Evolutionary conservation across 2,888 invertebrate genomes (phyloP), one percentile per base, ranked within the genome.

Genomic region (Hartigia nigra): DNA sequence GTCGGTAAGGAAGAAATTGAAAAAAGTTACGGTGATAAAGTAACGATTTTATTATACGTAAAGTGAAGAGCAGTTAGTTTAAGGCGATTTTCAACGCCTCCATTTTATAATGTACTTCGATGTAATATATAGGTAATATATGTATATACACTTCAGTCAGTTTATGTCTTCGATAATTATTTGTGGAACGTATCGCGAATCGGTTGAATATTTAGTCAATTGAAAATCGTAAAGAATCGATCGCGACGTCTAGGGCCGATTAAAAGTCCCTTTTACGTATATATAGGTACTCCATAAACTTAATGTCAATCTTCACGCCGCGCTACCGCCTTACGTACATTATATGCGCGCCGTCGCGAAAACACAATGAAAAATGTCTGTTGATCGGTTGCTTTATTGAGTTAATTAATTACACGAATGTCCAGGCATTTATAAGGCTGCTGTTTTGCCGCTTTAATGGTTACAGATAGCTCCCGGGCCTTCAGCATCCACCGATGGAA

Each of bases 281-380:
- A 2, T 55, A 23, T 55, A 9, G 23, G 23, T 9, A 23, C 4
- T 55, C 0, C 23, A 55, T 55, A 23, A 55, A 23, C 55, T 87
- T 86, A 86, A 88, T 86, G 86, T 82, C 82, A 85, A 87, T 87
- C 83, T 85, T 75, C 77, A 76, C 81, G 78, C 32, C 80, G 78
- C 72, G 86, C 88, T 87, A 88, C 88, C 81, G 88, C 86, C 86
- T 88, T 88, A 88, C 87, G 87, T 85, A 79, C 79, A 70, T 74
- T 70, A 34, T 72, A 76, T 37, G 76, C 70, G 75, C 76, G 80
- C 79, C 79, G 23, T 70, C 77, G 74, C 77, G 77, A 79, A 77
- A 80, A 75, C 74, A 79, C 78, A 74, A 79, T 69, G 75, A 83
- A 79, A 81, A 78, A 81, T 78, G 80, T 9, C 78, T 78, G 79